phyloP scores from a whole-genome alignment of 2,113 vertebrate genomes.

The Taxidea taxus region DNA sequence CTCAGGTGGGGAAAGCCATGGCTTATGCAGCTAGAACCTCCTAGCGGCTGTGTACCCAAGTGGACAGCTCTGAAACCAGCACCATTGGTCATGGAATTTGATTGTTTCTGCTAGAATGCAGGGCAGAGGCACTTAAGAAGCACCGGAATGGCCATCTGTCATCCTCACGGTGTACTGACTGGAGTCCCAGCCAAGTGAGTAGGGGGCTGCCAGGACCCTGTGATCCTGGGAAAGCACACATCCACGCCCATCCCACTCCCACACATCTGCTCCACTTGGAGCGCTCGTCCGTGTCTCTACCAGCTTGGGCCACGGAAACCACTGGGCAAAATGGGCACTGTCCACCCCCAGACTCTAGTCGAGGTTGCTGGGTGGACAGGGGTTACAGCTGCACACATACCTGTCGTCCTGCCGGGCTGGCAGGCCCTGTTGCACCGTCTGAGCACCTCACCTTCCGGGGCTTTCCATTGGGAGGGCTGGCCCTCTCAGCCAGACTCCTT shows the following conservation, averaged over 20 bases:
- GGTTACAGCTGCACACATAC: neutral
- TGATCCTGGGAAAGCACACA: neutral
- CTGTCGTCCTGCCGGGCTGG: neutral
- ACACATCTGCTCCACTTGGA: no score
- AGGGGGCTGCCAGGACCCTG: neutral
- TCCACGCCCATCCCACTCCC: accelerated
- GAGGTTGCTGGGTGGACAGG: neutral
- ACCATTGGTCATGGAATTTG: accelerated
- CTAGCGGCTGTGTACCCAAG: no score
- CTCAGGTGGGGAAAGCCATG: neutral
- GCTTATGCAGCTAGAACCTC: neutral
- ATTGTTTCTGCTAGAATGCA: neutral
- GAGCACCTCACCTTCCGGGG: accelerated
- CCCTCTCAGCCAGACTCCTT: neutral
- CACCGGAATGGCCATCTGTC: neutral
- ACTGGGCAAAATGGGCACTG: neutral
- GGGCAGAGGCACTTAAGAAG: neutral
- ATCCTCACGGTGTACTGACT: no score
- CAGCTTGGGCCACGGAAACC: no score
- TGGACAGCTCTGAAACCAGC: neutral
- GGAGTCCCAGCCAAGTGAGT: accelerated
- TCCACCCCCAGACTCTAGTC: neutral
- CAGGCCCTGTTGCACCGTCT: neutral
- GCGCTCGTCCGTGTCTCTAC: neutral
- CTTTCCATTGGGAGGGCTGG: neutral